Percentiles rank a stretch among this genome's conserved stretches.
phyloP scores from a whole-genome alignment of 1,140 invertebrate genomes.

The Drosophila setifemur region DNA sequence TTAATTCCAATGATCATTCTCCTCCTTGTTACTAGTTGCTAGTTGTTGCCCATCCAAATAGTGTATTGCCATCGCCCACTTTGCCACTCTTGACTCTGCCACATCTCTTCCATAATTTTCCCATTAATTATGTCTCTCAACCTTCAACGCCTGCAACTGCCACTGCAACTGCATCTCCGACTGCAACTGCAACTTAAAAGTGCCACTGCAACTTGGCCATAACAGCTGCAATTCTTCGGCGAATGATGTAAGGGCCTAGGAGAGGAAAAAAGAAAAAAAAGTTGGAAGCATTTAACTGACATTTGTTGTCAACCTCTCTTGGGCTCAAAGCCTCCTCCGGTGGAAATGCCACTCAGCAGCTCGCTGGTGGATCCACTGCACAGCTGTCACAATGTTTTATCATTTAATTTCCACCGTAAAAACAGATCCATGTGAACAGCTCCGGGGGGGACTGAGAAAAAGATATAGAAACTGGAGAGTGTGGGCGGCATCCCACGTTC shows the following conservation, averaged over 20 bases:
- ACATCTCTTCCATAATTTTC: conserved; percentile 53
- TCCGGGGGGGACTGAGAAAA: conserved; percentile 2
- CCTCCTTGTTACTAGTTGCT: neutral
- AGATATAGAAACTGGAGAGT: conserved; percentile 1
- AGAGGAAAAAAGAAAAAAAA: conserved; percentile 15
- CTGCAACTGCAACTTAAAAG: conserved; percentile 12
- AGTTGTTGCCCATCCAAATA: neutral
- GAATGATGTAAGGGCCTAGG: conserved; percentile 59
- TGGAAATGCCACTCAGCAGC: conserved; percentile 64
- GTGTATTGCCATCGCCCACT: conserved; percentile 20
- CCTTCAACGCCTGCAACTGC: conserved; percentile 33
- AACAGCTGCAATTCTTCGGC: conserved; percentile 51
- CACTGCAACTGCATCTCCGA: neutral
- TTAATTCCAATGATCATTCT: neutral
- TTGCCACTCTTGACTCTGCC: conserved; percentile 21
- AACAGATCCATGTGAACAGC: conserved; percentile 72
- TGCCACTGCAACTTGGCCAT: conserved; percentile 6
- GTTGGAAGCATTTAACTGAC: conserved; percentile 66
- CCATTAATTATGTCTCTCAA: conserved; percentile 60
- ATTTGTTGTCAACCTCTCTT: conserved; percentile 68
- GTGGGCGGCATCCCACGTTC: conserved; percentile 24
- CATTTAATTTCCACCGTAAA: conserved; percentile 80
- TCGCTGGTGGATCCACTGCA: conserved; percentile 37
- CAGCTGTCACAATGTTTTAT: conserved; percentile 80
- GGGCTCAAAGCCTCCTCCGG: conserved; percentile 15